phyloP scores from a whole-genome alignment of 2,888 invertebrate genomes.

The Laspeyria flexula region DNA sequence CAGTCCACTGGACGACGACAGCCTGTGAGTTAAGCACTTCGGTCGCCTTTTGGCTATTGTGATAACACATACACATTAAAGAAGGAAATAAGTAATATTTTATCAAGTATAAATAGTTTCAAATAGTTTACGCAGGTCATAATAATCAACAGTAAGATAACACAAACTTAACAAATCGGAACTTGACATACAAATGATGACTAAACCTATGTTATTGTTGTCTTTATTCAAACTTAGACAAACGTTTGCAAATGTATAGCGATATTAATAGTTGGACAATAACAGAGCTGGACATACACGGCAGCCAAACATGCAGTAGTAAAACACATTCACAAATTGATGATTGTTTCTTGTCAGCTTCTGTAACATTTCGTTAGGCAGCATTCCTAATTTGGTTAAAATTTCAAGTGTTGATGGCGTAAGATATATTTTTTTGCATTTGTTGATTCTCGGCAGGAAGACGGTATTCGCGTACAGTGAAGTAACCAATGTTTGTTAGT shows the following conservation, averaged over 20 bases:
- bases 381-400: constrained; percentile 77
- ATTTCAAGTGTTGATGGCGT: constrained; percentile 68
- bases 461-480: constrained; percentile 78
- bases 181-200: constrained; percentile 7
- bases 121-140: neutral
- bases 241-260: constrained; percentile 48
- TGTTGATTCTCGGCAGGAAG: constrained; percentile 80
- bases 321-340: constrained; percentile 79
- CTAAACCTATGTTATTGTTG: constrained; percentile 30
- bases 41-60: too few relatives aligned
- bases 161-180: constrained; percentile 20
- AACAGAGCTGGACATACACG: constrained; percentile 74
- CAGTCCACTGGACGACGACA: too few relatives aligned
- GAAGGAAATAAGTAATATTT: neutral
- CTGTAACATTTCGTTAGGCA: constrained; percentile 76
- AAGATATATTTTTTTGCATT: constrained; percentile 58
- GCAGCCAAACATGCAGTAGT: constrained; percentile 75
- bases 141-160: constrained; percentile 6
- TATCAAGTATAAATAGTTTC: neutral
- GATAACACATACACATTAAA: too few relatives aligned
- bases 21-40: too few relatives aligned
- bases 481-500: constrained; percentile 44
- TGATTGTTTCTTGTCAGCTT: constrained; percentile 67
- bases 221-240: constrained; percentile 33
- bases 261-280: constrained; percentile 51